Evolutionary conservation across 2,113 vertebrate genomes (phyloP).

Genomic region (Cebidichthys violaceus): DNA sequence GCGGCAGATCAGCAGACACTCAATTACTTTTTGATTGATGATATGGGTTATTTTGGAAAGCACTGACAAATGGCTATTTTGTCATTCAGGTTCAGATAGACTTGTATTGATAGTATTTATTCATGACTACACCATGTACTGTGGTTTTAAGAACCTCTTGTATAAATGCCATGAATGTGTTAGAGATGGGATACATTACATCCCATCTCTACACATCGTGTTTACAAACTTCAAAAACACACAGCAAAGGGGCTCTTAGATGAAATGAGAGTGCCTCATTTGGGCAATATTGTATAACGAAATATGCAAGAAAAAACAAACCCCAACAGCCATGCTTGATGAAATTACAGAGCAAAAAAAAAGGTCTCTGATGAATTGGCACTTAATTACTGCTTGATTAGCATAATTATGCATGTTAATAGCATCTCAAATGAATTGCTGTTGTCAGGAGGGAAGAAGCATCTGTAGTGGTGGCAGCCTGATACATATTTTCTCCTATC

Average conservation of each 20-base stretch:
- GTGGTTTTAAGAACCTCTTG: slow-evolving; percentile 19
- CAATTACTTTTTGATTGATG: not conserved
- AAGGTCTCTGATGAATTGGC: slow-evolving; percentile 96
- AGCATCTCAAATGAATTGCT: slow-evolving; percentile 99
- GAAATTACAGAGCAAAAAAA: slow-evolving; percentile 97
- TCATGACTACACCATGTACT: not conserved
- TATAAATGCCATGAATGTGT: slow-evolving; percentile 16
- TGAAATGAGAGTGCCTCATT: slow-evolving; percentile 67
- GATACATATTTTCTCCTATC: slow-evolving; percentile 99
- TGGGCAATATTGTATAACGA: slow-evolving; percentile 75
- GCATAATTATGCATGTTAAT: slow-evolving; percentile 99
- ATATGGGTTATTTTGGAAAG: not conserved
- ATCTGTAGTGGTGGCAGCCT: slow-evolving; percentile 98
- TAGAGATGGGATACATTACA: slow-evolving; percentile 12
- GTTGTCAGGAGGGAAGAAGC: slow-evolving; percentile 98
- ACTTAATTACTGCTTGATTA: slow-evolving; percentile 99
- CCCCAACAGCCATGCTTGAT: slow-evolving; percentile 91
- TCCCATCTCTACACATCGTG: slow-evolving; percentile 36
- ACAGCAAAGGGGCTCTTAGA: slow-evolving; percentile 54
- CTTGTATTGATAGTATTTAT: not conserved
- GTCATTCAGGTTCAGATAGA: not conserved
- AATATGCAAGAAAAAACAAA: slow-evolving; percentile 81
- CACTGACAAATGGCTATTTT: not conserved
- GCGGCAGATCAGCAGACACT: not conserved
- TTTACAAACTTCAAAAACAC: slow-evolving; percentile 58